Base-by-base conservation (phyloP, 2,797 vertebrate genomes). In the Buphagus erythrorhynchus region DNA sequence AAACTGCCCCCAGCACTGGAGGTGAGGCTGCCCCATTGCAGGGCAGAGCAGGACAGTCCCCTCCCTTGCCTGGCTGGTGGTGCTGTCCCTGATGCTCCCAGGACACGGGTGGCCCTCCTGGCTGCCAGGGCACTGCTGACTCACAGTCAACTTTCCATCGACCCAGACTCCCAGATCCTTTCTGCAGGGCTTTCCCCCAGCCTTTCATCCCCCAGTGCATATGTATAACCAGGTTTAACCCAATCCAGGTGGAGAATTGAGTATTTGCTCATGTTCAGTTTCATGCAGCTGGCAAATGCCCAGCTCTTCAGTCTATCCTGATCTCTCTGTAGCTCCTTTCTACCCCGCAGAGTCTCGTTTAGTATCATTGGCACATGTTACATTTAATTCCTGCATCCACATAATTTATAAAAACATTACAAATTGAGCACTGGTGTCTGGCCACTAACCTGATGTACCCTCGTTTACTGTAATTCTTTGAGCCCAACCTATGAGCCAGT, bases 61-160 rank as follows among this genome's bases (percentile, higher is more conserved):
- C 15, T 45, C 22, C 15, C 19, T 9, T 45, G 45, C 61, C 18
- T 1, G 0, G 45, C 12, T 36, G 36, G 3, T 0, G 2, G 7
- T 49, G 45, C 18, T 74, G 69, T 8, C 6, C 43, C 43, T 36
- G 62, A 24, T 36, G 15, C 2, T 18, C 3, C 35, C n/a, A 59
- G 71, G 43, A 58, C 43, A 58, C 0, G 0, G 1, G 0, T 42
- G 35, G 9, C 11, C 3, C 45, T 36, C 28, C 62, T 67, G 61
- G 15, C 71, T 66, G 21, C 52, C 45, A 43, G 45, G 12, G n/a
- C 48, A 43, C 42, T n/a, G 26, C 42, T 82, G 28, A 0, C 28
- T 63, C 36, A 5, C 1, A 0, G 16, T 55, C 24, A 33, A 11
- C 36, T 57, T 45, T 8, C 62, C 1, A 4, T 3, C 0, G 0